Percentiles rank a stretch among this genome's conserved stretches.
Conservation (phyloP, 2,113 vertebrate species). For the Lagopus leucura region DNA sequence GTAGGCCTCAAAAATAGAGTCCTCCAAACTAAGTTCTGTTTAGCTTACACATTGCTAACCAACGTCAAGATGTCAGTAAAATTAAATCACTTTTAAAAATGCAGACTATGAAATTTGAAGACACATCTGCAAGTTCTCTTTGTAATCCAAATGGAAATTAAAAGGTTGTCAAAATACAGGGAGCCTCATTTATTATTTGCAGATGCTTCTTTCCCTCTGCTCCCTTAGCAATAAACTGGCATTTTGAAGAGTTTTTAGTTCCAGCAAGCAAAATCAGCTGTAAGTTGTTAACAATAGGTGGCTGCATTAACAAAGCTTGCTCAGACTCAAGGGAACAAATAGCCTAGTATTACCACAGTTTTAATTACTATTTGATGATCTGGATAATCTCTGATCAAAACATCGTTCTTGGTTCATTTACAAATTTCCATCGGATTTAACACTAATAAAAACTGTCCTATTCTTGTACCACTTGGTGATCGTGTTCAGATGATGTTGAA, state of each 20-base stretch:
- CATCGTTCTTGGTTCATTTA: not conserved
- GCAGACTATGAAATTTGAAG: not conserved
- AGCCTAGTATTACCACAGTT: not conserved
- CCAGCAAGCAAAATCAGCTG: not conserved
- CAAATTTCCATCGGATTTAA: not conserved
- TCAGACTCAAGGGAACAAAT: conserved; percentile 18
- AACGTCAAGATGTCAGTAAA: not conserved
- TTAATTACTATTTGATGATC: conserved; percentile 37
- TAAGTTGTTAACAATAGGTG: not conserved
- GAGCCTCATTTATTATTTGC: conserved; percentile 19
- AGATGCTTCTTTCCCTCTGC: not conserved
- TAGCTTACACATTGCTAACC: not conserved
- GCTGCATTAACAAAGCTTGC: conserved; percentile 18
- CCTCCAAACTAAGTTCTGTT: not conserved
- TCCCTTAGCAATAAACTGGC: conserved; percentile 40
- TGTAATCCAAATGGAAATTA: conserved; percentile 31
- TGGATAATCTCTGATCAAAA: conserved; percentile 21
- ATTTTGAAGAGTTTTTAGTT: conserved; percentile 22
- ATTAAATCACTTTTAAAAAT: not conserved
- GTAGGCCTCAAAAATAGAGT: not conserved
- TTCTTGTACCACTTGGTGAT: not conserved
- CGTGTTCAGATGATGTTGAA: not conserved
- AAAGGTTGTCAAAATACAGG: not conserved
- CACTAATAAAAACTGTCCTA: not conserved
- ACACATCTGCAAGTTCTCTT: conserved; percentile 10